Base-by-base conservation (phyloP, 1,140 invertebrate species). In the Drosophila busckii region DNA sequence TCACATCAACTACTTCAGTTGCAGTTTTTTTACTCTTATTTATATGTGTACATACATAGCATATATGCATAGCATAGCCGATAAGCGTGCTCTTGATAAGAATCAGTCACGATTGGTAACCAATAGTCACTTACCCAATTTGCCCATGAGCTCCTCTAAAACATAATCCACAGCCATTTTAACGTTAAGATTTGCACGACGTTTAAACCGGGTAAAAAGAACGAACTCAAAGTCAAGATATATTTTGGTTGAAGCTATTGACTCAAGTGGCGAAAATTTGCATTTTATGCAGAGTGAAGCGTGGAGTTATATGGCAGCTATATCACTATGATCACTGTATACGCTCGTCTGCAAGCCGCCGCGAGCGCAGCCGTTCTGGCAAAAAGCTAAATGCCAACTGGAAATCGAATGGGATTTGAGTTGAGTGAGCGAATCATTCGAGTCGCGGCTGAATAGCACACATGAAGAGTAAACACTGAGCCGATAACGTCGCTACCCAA, bases 111-210 rank as follows among this genome's bases (percentile, higher is more conserved):
- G 7, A 1, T 9, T 9, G 29, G 7, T 15, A n/a, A 13, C 2
- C 1, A 17, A 3, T 10, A 6, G 8, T 2, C 4, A 73, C 89
- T 90, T 61, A 91, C 90, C 90, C 49, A 93, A 78, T 70, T 92
- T 91, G 8, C 89, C 89, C 91, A 93, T 92, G 56, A 93, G 89
- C 49, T 92, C 91, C 63, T 93, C 92, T 9, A 93, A 70, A 16
- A 92, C 91, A 46, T 88, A 89, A 85, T 93, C 92, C 44, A 91
- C 90, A 64, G 89, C 91, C 89, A 91, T 91, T 44, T 35, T 68
- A 9, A 8, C 6, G 59, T 38, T 19, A 15, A 6, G 12, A 10
- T 42, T 25, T 9, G n/a, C 8, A 13, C 25, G 6, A 9, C 28
- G n/a, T n/a, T n/a, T n/a, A n/a, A n/a, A n/a, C n/a, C n/a, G 16